A percentile compares a stretch with the other conserved stretches of the same genome.
Evolutionary conservation across 1,140 invertebrate species (phyloP).

Genomic region (Streblospio benedicti): DNA sequence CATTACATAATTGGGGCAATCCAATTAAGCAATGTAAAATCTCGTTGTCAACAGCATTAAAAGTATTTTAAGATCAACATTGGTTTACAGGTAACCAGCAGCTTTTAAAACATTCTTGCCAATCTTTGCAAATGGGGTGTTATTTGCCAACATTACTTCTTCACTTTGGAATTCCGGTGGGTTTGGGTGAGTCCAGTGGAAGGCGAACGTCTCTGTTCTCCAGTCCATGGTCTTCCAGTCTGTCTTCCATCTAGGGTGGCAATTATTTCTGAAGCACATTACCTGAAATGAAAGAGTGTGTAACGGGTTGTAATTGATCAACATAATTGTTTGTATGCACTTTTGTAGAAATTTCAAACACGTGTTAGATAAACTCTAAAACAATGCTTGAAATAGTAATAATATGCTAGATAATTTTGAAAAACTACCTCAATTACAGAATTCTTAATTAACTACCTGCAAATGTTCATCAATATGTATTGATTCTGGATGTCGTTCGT

Average conservation of each 20-base stretch:
- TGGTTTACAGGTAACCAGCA: conserved; percentile 9
- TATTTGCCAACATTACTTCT: background rate
- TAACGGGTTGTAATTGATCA: background rate
- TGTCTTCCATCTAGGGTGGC: conserved; percentile 8
- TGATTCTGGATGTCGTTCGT: conserved; percentile 9
- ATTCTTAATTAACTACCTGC: background rate
- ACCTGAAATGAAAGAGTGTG: background rate
- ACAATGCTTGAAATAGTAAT: background rate
- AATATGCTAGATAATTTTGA: background rate
- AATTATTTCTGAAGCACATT: conserved; percentile 13
- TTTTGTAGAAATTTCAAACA: background rate
- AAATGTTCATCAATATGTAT: conserved; percentile 10
- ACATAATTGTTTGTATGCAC: background rate
- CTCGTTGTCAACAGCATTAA: no score
- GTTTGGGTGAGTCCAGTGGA: conserved; percentile 17
- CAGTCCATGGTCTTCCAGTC: conserved; percentile 8
- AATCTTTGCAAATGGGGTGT: conserved; percentile 8
- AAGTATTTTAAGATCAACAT: no score
- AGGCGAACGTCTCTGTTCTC: conserved; percentile 9
- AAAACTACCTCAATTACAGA: background rate
- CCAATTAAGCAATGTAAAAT: no score
- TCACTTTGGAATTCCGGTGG: conserved; percentile 6
- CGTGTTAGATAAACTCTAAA: background rate
- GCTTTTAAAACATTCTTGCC: conserved; percentile 9
- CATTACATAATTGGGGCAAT: no score